A percentile compares a stretch with the other conserved stretches of the same genome.
Conservation (phyloP, 2,797 vertebrate genomes). For the Paratrypauchen microcephalus region DNA sequence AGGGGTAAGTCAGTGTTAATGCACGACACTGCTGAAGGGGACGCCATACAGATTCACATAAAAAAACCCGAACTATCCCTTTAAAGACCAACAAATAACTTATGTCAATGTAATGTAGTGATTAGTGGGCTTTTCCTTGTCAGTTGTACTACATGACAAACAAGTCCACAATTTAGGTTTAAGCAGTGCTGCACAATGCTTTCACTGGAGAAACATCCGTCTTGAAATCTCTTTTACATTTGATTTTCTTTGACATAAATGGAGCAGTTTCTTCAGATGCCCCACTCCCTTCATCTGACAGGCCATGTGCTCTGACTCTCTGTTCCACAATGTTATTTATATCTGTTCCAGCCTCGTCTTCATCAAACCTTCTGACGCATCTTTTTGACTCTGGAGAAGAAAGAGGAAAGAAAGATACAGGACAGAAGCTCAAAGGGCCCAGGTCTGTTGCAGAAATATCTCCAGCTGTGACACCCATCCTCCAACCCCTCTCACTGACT, state of each 20-base stretch:
- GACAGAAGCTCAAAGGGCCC: constrained; percentile 44
- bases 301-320: constrained; percentile 36
- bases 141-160: constrained; percentile 39
- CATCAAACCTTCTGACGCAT: constrained; percentile 66
- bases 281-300: constrained; percentile 59
- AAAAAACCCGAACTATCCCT: no score
- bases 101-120: constrained; percentile 15
- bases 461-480: constrained; percentile 64
- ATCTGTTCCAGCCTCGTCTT: constrained; percentile 59
- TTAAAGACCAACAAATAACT: not conserved
- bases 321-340: constrained; percentile 71
- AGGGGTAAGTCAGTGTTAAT: no score
- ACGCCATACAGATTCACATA: no score
- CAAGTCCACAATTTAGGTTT: constrained; percentile 25
- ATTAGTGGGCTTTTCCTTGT: constrained; percentile 15
- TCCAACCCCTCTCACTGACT: constrained; percentile 50
- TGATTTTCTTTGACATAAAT: constrained; percentile 60
- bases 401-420: constrained; percentile 67
- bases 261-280: constrained; percentile 55
- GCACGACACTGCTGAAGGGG: no score
- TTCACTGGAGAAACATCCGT: constrained; percentile 32
- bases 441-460: constrained; percentile 49
- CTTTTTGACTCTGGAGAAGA: constrained; percentile 52
- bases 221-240: constrained; percentile 43
- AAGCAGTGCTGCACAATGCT: constrained; percentile 29